Evolutionary conservation across 2,888 invertebrate species (phyloP).

Genomic region (Troides oblongomaculatus): DNA sequence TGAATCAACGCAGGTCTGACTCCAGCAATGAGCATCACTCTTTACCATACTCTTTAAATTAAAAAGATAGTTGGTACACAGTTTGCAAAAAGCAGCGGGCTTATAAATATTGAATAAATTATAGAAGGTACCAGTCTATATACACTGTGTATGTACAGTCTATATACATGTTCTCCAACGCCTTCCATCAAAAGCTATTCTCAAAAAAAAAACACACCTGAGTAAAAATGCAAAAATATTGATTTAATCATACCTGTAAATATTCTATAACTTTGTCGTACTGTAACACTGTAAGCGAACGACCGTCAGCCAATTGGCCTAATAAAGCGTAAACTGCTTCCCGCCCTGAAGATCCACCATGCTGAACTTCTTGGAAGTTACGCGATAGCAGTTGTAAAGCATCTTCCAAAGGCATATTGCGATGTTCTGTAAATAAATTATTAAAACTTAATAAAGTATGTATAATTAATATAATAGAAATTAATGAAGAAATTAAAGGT

Average conservation of each 20-base stretch:
- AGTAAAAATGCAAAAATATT: no score
- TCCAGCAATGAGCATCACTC: no score
- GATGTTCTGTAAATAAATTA: constrained; percentile 86
- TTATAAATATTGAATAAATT: no score
- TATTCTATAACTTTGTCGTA: constrained; percentile 87
- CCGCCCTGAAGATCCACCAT: constrained; percentile 77
- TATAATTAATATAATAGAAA: neutral
- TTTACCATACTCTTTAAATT: no score
- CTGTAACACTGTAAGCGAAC: constrained; percentile 86
- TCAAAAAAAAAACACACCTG: neutral
- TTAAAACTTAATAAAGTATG: neutral
- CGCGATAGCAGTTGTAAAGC: constrained; percentile 88
- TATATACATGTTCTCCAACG: no score
- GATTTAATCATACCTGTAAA: constrained; percentile 52
- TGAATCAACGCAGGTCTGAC: no score
- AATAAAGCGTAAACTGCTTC: constrained; percentile 85
- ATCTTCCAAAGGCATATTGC: constrained; percentile 97
- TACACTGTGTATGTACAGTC: neutral
- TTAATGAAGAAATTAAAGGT: no score
- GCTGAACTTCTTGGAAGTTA: constrained; percentile 81
- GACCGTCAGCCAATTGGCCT: constrained; percentile 90
- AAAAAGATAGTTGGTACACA: no score
- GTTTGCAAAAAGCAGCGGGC: no score
- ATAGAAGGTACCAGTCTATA: no score
- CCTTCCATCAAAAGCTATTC: neutral